A percentile compares a stretch with the other conserved stretches of the same genome.
Conservation (phyloP, 1,140 invertebrate genomes). For the Trinorchestia longiramus region DNA sequence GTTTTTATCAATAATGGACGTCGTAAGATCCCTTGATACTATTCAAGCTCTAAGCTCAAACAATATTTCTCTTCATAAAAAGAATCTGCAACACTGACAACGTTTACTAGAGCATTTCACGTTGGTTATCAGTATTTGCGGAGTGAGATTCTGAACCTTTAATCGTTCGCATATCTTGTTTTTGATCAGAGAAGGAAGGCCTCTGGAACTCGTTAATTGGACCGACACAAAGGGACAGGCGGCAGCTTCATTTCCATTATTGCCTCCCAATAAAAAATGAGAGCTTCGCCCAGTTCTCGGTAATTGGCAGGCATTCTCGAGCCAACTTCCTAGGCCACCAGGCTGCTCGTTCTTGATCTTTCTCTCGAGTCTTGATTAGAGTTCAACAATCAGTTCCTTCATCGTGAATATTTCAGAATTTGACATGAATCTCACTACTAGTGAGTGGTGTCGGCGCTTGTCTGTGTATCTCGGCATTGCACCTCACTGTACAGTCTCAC, state of each 20-base stretch:
- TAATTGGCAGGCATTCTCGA: conserved; percentile 36
- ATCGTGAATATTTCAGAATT: neutral
- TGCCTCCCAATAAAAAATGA: conserved; percentile 53
- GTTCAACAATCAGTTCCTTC: neutral
- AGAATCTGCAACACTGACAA: neutral
- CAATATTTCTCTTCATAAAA: neutral
- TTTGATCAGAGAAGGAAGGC: neutral
- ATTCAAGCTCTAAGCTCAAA: neutral
- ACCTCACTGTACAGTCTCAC: neutral
- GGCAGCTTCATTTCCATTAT: conserved; percentile 50
- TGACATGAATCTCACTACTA: neutral
- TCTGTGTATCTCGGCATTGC: neutral
- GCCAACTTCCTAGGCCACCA: neutral
- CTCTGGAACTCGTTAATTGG: conserved; percentile 44
- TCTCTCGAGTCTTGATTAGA: neutral
- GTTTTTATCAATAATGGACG: neutral
- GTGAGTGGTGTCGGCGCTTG: neutral
- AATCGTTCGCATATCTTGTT: conserved; percentile 27
- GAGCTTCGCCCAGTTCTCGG: neutral
- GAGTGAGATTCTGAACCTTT: neutral
- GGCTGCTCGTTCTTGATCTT: neutral
- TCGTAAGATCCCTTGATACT: neutral
- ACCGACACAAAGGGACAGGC: conserved; percentile 37
- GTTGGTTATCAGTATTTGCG: neutral
- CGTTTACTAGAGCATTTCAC: neutral